Conservation (phyloP, 2,797 vertebrate species). For the Sylvia borin region DNA sequence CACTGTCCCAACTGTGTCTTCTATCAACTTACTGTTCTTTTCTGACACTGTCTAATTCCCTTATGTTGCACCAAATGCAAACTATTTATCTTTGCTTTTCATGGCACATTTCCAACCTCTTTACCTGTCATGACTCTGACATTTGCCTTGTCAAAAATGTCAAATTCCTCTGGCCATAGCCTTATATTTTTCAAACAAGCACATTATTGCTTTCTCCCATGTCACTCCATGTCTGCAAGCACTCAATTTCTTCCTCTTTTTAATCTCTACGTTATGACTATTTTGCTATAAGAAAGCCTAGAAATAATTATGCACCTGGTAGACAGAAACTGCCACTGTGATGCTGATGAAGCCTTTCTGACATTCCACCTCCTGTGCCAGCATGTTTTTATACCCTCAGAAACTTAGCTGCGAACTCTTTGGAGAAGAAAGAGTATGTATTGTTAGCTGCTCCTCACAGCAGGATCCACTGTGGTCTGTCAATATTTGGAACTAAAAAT, state of each 20-base stretch:
- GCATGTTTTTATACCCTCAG: neutral
- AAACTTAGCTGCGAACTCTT: neutral
- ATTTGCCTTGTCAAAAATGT: slow-evolving; percentile 31
- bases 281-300: neutral
- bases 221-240: neutral
- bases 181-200: neutral
- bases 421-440: neutral
- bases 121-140: neutral
- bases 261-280: neutral
- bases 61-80: neutral
- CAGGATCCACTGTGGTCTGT: neutral
- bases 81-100: slow-evolving; percentile 3
- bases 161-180: neutral
- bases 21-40: neutral
- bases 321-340: neutral
- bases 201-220: neutral
- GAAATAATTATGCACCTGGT: neutral
- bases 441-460: neutral
- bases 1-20: neutral
- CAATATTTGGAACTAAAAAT: neutral
- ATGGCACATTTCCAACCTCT: neutral
- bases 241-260: neutral
- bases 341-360: neutral
- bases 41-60: neutral
- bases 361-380: neutral